Evolutionary conservation across 2,797 vertebrate species (phyloP).

Genomic region (Poeciliopsis infans): DNA sequence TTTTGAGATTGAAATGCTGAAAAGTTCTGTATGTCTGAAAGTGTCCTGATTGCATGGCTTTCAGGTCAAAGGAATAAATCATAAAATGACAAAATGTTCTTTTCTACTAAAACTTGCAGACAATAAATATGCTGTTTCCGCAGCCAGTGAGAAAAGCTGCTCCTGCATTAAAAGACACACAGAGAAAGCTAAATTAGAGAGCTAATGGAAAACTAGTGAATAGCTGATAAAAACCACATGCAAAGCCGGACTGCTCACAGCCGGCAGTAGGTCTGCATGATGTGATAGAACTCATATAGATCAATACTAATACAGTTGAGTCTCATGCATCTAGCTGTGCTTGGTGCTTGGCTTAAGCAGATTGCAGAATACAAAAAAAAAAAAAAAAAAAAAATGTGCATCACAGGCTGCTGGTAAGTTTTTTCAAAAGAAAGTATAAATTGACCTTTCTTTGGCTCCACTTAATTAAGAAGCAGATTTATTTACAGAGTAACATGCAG

Average conservation of each 20-base stretch:
- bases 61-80: not conserved
- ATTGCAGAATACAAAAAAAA: constrained; percentile 4
- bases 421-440: constrained; percentile 3
- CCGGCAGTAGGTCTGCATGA: constrained; percentile 37
- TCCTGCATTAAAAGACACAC: constrained; percentile 17
- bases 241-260: constrained; percentile 37
- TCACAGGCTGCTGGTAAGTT: constrained; percentile 22
- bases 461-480: constrained; percentile 29
- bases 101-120: not conserved
- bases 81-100: not conserved
- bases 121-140: not conserved
- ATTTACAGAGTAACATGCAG: constrained; percentile 6
- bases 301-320: constrained; percentile 66
- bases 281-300: constrained; percentile 59
- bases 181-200: constrained; percentile 33
- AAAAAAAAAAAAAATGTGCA: not conserved
- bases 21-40: not conserved
- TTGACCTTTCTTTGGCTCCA: constrained; percentile 28
- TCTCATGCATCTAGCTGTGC: constrained; percentile 49
- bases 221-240: constrained; percentile 51
- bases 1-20: not conserved
- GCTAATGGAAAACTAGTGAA: constrained; percentile 55
- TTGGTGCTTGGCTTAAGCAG: constrained; percentile 44
- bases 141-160: not conserved
- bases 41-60: not conserved